Base-by-base conservation (phyloP, 2,888 invertebrate genomes). In the Blastobasis adustella region DNA sequence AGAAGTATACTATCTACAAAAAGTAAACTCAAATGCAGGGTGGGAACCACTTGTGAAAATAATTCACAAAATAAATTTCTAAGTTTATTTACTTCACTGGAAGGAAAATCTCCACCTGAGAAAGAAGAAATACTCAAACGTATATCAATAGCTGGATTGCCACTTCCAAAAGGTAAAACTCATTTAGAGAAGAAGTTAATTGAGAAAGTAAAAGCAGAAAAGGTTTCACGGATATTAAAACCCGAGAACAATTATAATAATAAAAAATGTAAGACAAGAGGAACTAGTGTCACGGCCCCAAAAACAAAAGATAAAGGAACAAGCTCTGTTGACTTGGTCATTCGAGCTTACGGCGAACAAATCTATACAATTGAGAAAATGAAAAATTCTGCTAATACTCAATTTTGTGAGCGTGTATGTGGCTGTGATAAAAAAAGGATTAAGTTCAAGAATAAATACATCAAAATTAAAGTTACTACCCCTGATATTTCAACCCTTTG, bases 401-500 rank as follows among this genome's bases (percentile, higher is more conserved):
- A 67, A 10, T 23, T 23, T 2, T 82, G 81, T 60, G 81, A 82
- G 47, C 65, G 73, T 47, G 78, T 66, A 23, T 82, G 82, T 58
- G 82, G 81, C 4, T 81, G 81, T 61, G 79, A 80, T 53, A 79
- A 73, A 57, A 82, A 81, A 55, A 82, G 80, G 71, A 80, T 82
- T 45, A 67, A 70, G 64, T 82, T 82, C 58, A 82, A 81, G 58
- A 79, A 82, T 42, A 82, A 82, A 57, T 82, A 81, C 42, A 71
- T 82, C 0, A 82, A 81, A 63, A 82, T 82, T 23, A 23, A 3
- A 23, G 23, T 42, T 23, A 23, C 3, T 6, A 79, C 9, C 9
- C 9, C 9, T 7, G 82, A 82, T 49, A 74, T 48, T 42, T 41
- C 48, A 9, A 42, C 42, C 10, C 42, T 42, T 42, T 42, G 42